Percentiles rank a stretch among this genome's conserved stretches.
Evolutionary conservation across 2,113 vertebrate genomes (phyloP).

Genomic region (Clarias gariepinus): DNA sequence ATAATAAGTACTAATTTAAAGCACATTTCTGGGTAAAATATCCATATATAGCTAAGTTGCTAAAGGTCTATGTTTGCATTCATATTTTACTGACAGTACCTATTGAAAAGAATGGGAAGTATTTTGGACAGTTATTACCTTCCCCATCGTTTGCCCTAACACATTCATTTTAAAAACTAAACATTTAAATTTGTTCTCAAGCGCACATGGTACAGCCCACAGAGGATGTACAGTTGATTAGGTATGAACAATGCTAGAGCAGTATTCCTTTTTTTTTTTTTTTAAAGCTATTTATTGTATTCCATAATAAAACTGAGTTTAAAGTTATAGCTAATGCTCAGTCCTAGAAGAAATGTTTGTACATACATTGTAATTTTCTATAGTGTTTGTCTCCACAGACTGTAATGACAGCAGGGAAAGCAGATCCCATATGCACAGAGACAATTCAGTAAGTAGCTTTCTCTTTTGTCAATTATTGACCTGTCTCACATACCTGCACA

Average conservation of each 20-base stretch:
- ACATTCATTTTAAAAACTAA: neutral
- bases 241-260: neutral
- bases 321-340: neutral
- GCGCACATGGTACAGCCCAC: neutral
- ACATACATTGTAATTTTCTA: neutral
- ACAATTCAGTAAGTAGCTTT: slow-evolving; percentile 66
- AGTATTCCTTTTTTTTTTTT: no score
- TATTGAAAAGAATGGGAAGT: neutral
- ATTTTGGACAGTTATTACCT: neutral
- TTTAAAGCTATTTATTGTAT: neutral
- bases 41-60: neutral
- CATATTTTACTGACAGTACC: neutral
- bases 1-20: neutral
- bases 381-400: slow-evolving; percentile 50
- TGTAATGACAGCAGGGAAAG: neutral
- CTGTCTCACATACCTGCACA: slow-evolving; percentile 27
- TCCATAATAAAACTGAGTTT: neutral
- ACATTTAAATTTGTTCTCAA: neutral
- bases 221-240: neutral
- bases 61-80: neutral
- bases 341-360: neutral
- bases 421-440: slow-evolving; percentile 37
- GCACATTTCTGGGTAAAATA: neutral
- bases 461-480: slow-evolving; percentile 61
- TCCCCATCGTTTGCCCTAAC: neutral